Conservation (phyloP, 2,888 invertebrate species). For the Melieria crassipennis region DNA sequence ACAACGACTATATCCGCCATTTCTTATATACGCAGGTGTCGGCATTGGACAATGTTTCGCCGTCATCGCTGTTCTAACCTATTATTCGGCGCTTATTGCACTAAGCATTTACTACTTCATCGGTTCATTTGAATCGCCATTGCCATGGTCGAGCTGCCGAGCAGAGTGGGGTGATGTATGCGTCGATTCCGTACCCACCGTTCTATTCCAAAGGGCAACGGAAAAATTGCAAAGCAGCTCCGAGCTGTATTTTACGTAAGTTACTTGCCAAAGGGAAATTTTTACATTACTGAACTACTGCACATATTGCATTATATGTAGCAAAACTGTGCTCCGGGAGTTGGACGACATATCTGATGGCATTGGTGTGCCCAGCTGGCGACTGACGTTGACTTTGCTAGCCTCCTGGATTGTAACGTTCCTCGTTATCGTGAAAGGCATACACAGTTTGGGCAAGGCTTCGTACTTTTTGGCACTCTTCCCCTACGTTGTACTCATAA, state of each 20-base stretch:
- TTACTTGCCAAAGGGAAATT: constrained; percentile 30
- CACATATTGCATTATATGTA: not conserved
- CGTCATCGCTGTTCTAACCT: constrained; percentile 75
- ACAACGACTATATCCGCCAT: not conserved
- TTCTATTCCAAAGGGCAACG: constrained; percentile 2
- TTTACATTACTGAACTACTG: not conserved
- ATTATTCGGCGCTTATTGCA: constrained; percentile 81
- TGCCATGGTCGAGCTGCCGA: constrained; percentile 79
- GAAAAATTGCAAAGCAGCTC: constrained; percentile 67
- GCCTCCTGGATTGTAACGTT: constrained; percentile 77
- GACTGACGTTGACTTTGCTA: constrained; percentile 73
- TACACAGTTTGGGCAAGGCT: constrained; percentile 82
- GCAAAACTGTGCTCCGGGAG: constrained; percentile 66
- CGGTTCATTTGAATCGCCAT: constrained; percentile 74
- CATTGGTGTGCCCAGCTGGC: constrained; percentile 73
- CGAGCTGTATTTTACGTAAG: constrained; percentile 71
- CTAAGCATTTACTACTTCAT: constrained; percentile 78
- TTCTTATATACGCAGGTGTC: constrained; percentile 67
- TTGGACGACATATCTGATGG: constrained; percentile 61
- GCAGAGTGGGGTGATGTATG: constrained; percentile 66
- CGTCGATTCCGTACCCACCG: constrained; percentile 51
- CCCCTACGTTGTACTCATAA: constrained; percentile 81
- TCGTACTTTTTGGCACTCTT: constrained; percentile 91
- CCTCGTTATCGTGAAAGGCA: constrained; percentile 75
- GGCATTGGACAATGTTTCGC: constrained; percentile 75